Base-by-base conservation (phyloP, 2,888 invertebrate species). In the Drosophila mimetica region DNA sequence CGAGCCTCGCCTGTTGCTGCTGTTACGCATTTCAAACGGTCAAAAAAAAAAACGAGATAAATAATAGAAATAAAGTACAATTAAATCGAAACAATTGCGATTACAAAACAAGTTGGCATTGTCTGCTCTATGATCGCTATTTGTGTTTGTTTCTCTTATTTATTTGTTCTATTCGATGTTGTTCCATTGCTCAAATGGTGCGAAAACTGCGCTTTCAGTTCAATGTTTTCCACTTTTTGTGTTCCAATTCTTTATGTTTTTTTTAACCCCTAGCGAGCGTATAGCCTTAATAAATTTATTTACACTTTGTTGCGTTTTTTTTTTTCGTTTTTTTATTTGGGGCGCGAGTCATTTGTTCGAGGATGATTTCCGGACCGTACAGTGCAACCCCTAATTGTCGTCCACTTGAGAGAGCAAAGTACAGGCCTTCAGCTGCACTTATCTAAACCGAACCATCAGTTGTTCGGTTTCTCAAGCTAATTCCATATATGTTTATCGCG, bases 321-420 rank as follows among this genome's bases (percentile, higher is more conserved):
- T 64, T 59, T 66, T 46, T 41, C 34, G 25, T 41, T 53, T 47
- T 55, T 47, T 64, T 66, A 78, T 78, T 74, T 82, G 82, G 81
- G 82, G 82, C 82, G 67, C 64, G 60, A 57, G 71, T 57, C 53
- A 52, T 64, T 76, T 76, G 63, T 58, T 78, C 67, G 63, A 83
- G 75, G 77, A 71, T 75, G 72, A 76, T 67, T 81, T 73, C 74
- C 71, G 63, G 57, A 60, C 52, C 51, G n/a, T 20, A 18, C 59
- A 28, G 48, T 67, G 72, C 84, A 85, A 86, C 83, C 83, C 83
- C 86, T 83, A 83, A 83, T 83, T 85, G 83, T 79, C 66, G 75
- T 51, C 83, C 83, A 83, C 86, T 82, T 83, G 70, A 79, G 67
- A 72, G 71, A 36, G 67, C 60, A 58, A 42, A 39, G 44, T 39